Evolutionary conservation across 2,888 invertebrate species (phyloP).

Genomic region (Onthophagus sagittarius): DNA sequence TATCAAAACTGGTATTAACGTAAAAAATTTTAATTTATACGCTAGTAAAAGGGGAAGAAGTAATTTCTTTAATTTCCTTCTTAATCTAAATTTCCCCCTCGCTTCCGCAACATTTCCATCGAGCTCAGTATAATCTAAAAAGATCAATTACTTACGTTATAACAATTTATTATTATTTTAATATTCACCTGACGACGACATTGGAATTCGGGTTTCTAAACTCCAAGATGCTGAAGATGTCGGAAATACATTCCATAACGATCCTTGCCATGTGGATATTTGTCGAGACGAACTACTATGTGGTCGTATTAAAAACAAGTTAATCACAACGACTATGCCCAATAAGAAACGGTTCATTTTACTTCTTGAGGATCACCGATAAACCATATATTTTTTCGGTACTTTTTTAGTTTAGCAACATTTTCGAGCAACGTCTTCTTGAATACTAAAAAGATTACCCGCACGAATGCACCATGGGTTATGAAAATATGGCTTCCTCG

Average conservation of each 20-base stretch:
- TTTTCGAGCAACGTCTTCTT: background rate
- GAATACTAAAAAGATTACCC: constrained; percentile 15
- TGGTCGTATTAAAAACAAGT: background rate
- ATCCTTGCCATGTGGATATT: constrained; percentile 34
- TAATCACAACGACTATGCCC: background rate
- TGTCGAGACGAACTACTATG: constrained; percentile 24
- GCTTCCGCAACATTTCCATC: constrained; percentile 22
- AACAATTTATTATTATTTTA: background rate
- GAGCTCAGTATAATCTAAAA: constrained; percentile 22
- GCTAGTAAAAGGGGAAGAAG: constrained; percentile 73
- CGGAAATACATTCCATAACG: constrained; percentile 35
- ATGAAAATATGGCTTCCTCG: background rate
- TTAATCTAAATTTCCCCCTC: constrained; percentile 33
- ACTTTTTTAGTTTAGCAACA: background rate
- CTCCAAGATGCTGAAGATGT: constrained; percentile 38
- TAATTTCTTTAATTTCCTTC: constrained; percentile 64
- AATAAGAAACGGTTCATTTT: background rate
- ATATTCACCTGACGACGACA: constrained; percentile 39
- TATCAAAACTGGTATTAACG: constrained; percentile 71
- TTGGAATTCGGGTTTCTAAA: constrained; percentile 40
- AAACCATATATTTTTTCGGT: background rate
- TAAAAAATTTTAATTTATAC: constrained; percentile 79
- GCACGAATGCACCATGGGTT: constrained; percentile 7
- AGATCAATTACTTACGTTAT: background rate
- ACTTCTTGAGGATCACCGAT: background rate